These are phyloP conservation scores for Procambarus virginalis DNA, from an alignment of 1,140 invertebrate species.

Conservation along the genomic window DNA sequence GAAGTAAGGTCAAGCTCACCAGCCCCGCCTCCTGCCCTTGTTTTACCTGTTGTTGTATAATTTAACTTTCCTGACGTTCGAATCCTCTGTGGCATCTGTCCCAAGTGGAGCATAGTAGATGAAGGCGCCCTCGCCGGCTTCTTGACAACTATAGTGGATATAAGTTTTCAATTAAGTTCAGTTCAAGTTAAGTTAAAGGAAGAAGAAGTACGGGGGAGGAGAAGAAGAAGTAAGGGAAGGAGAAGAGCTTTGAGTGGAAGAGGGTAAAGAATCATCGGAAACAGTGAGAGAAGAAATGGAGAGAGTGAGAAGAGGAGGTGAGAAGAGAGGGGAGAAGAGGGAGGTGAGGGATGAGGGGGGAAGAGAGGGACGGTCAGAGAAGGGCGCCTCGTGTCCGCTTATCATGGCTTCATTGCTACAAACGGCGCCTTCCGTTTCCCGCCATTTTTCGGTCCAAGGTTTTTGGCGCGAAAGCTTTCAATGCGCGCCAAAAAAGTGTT, in stretches of 20 bases:
- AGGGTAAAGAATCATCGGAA: background rate
- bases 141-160: no score
- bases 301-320: background rate
- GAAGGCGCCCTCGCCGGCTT: no score
- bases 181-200: background rate
- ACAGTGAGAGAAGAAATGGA: no score
- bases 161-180: no score
- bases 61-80: no score
- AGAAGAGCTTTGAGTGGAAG: background rate
- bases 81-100: no score
- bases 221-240: background rate
- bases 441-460: background rate
- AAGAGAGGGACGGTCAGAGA: background rate
- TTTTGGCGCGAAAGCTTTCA: background rate
- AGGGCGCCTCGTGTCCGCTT: background rate
- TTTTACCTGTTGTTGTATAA: no score
- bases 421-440: background rate
- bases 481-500: background rate
- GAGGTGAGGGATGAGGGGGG: background rate
- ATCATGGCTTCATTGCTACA: background rate
- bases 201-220: background rate
- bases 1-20: no score
- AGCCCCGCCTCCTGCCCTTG: no score
- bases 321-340: background rate
- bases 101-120: no score